Base-by-base conservation (phyloP, 37 sponge, comb jelly and placozoan genomes). In the Aphrocallistes beatrix region DNA sequence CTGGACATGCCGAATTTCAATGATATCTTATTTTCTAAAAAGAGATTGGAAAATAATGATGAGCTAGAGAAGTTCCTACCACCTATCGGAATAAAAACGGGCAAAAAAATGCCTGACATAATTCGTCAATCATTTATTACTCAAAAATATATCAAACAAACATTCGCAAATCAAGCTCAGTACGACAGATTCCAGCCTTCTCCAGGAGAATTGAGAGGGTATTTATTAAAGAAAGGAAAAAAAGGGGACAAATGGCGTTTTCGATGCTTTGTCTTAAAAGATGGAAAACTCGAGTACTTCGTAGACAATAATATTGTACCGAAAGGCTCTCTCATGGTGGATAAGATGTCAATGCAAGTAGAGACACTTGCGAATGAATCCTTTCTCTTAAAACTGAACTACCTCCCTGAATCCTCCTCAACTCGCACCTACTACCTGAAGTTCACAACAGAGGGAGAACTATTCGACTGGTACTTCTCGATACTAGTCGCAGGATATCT, bases 191-290 rank as follows among this genome's bases (percentile, higher is more conserved):
- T 28, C 21, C 28, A 3, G n/a, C 34, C 75, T 60, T 60, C 75
- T 3, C 8, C 25, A 19, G 25, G 75, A 25, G 34, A 19, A 28
- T 25, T 60, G 75, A 60, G 75, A 25, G 75, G 75, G 8, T 60
- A 60, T 60, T 6, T 60, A 60, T 30, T 60, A 32, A 60, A 60
- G 75, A 60, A 60, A 13, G 75, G 75, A 60, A 60, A 60, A 60
- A 19, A 60, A 13, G 75, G 75, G 8, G 75, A 13, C 34, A 60
- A 1, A 60, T 60, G 75, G 75, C 10, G n/a, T 3, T 60, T 25
- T 60, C 8, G 75, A 30, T 60, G 10, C 75, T 60, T 60, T 60
- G 75, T 60, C n/a, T 13, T 60, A 3, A 21, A 60, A 60, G 34
- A 60, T 13, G 75, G 75, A 25, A 19, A 6, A 25, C n/a, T 60